Evolutionary conservation across 1,140 invertebrate genomes (phyloP).

Genomic region (Drosophila cardini): DNA sequence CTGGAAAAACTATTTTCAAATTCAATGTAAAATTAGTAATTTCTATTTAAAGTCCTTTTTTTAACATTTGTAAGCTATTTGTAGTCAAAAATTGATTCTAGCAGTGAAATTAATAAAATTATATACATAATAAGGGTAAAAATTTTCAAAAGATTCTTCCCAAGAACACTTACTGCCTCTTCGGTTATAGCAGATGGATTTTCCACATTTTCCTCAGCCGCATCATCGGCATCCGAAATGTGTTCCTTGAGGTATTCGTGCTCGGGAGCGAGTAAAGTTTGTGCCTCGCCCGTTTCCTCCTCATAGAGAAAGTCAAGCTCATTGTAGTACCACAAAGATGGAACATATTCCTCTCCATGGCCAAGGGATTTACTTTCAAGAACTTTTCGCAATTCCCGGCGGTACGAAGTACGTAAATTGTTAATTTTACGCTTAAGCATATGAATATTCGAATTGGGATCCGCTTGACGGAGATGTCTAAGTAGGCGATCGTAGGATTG

Average conservation of each 20-base stretch:
- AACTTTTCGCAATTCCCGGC: constrained; percentile 63
- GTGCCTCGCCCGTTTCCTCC: constrained; percentile 50
- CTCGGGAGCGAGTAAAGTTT: constrained; percentile 1
- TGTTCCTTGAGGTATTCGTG: background rate
- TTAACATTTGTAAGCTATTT: too few species aligned
- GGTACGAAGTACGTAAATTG: constrained; percentile 68
- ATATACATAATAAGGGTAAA: too few species aligned
- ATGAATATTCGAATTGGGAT: constrained; percentile 51
- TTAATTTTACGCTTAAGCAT: constrained; percentile 67
- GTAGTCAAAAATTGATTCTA: too few species aligned
- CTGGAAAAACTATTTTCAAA: too few species aligned
- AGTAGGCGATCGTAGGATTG: constrained; percentile 43
- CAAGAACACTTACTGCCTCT: background rate
- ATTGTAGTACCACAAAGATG: constrained; percentile 61
- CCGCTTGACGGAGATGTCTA: constrained; percentile 36
- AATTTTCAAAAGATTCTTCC: too few species aligned
- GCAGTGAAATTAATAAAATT: too few species aligned
- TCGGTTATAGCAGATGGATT: background rate
- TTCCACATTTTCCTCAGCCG: background rate
- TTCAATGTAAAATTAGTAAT: too few species aligned
- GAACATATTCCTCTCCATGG: constrained; percentile 34
- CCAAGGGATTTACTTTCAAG: constrained; percentile 20
- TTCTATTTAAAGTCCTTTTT: too few species aligned
- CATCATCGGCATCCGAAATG: background rate
- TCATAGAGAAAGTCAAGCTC: constrained; percentile 66